Evolutionary conservation across 2,113 vertebrate genomes (phyloP), one percentile per base, ranked within the genome.

Genomic region (Merops nubicus): DNA sequence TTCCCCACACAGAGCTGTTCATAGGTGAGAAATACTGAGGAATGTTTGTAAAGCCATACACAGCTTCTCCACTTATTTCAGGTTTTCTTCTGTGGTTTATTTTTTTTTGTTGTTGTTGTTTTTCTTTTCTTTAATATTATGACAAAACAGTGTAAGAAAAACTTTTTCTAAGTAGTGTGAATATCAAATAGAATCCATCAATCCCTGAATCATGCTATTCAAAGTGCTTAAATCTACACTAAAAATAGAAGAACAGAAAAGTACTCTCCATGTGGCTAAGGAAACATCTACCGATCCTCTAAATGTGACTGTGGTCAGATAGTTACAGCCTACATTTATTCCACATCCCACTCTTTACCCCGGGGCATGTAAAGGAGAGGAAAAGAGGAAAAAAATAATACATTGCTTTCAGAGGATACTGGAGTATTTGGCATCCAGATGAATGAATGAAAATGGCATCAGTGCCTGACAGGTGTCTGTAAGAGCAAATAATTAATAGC

Each of bases 131-230:
- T 93, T 59, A 92, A 80, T 96, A 91, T 92, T 97, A 94, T 97
- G 94, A 97, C 81, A 98, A 98, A 97, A 87, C 76, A 94, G 93
- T 96, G 80, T 96, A 98, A 94, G 93, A 97, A 98, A 97, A 93
- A 38, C 7, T 40, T 76, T 92, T 92, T 95, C 92, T 63, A 97
- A 95, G 48, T 94, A 92, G 93, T 95, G 93, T 93, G 96, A 98
- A 91, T 98, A 98, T 98, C 96, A 98, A 98, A 98, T 93, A 97
- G 93, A 97, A 96, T 95, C 96, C 96, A 90, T 97, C 97, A 97
- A 86, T 98, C 97, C 98, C 98, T 98, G 98, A 98, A 98, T 98
- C 98, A 98, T 98, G 98, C 98, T 98, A 96, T 98, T 98, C 96
- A 98, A 98, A 98, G 97, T 98, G 97, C 98, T 98, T 97, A 98